phyloP scores from a whole-genome alignment of 2,888 invertebrate species.

The Chaetogeoica ovagalla region DNA sequence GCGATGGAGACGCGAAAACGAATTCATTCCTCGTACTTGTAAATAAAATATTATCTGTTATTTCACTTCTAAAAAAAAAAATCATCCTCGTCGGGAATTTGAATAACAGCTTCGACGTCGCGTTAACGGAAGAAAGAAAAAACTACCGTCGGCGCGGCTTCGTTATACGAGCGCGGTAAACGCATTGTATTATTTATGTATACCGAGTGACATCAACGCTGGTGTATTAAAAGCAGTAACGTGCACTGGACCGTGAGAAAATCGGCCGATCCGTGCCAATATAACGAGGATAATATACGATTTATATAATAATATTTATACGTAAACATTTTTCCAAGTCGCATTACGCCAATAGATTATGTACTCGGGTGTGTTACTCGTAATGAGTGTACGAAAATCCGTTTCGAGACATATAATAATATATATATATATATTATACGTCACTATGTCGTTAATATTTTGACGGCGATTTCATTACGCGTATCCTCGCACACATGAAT shows the following conservation, averaged over 20 bases:
- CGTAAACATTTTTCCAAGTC: too few species aligned
- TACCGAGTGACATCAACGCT: constrained; percentile 39
- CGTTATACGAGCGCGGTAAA: neutral
- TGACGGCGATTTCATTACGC: too few species aligned
- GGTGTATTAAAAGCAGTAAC: too few species aligned
- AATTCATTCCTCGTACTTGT: neutral
- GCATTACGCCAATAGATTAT: too few species aligned
- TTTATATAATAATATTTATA: neutral
- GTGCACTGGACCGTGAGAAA: constrained; percentile 40
- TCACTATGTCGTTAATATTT: too few species aligned
- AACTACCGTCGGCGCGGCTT: neutral
- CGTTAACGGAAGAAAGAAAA: constrained; percentile 20
- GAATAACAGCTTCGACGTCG: constrained; percentile 10
- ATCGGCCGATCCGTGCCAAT: neutral
- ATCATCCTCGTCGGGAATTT: constrained; percentile 3
- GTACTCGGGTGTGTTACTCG: too few species aligned
- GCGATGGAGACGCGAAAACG: neutral
- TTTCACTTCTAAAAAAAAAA: neutral
- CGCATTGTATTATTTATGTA: neutral
- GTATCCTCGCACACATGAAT: too few species aligned
- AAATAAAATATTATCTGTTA: neutral
- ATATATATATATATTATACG: too few species aligned
- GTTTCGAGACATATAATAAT: too few species aligned
- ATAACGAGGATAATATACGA: constrained; percentile 1
- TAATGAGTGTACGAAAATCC: too few species aligned